Base-by-base conservation (phyloP, 2,113 vertebrate genomes). In the Puffinus mauretanicus region DNA sequence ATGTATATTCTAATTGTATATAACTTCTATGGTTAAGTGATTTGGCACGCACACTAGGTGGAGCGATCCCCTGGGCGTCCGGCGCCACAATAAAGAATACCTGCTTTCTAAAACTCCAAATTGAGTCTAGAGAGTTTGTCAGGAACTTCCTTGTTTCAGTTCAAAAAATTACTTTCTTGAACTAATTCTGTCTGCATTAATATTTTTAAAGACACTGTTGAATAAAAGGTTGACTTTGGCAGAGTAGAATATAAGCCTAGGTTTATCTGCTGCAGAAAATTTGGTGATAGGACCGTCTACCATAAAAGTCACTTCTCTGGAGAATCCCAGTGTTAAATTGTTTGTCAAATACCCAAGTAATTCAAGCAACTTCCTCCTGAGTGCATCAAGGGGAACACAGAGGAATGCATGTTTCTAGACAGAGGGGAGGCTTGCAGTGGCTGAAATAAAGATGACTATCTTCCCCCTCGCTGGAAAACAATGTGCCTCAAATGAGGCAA, bases 221-320 rank as follows among this genome's bases (percentile, higher is more conserved):
- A 77, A 65, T 27, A 46, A 80, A 77, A 49, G 10, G 9, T 10
- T 47, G 34, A 70, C 16, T 75, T 67, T 57, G 38, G 54, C 34
- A 71, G 9, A 76, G 52, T 1, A 40, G 42, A 24, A 32, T n/a
- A 22, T 5, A 29, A 52, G 25, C 6, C 49, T 34, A 38, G 2
- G 44, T 24, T 70, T 34, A 29, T 4, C 15, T n/a, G 27, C 62
- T 65, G 26, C 60, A 84, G 30, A 82, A 66, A 89, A 72, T 0
- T 0, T 13, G 7, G 5, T 17, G 22, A 49, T 51, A 47, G 36
- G 27, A 77, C 25, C 0, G 0, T 1, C 16, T 42, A 4, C 7
- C 34, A n/a, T 9, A 62, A 38, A 62, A 84, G 15, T 54, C 27
- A 36, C 27, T 55, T 65, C 49, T 47, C 34, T 46, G 49, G 46